Percentiles rank a stretch among this genome's conserved stretches.
phyloP scores from a whole-genome alignment of 37 sponge, comb jelly and placozoan species.

The Aplysina aerophoba region DNA sequence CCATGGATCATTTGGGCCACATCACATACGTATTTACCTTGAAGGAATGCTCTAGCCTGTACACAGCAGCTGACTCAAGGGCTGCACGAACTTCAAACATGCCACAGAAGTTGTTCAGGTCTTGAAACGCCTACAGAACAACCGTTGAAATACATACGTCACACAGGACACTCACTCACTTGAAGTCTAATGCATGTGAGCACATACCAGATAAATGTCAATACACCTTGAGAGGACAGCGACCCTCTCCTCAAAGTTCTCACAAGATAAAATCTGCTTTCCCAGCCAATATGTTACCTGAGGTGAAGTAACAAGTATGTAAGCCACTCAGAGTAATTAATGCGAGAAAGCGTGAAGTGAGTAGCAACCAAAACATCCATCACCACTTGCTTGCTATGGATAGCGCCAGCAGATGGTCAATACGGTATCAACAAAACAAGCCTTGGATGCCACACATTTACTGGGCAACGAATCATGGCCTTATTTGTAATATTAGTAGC shows the following conservation, averaged over 20 bases:
- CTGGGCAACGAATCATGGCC: too few relatives aligned
- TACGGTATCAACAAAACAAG: too few relatives aligned
- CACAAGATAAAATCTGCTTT: constrained; percentile 73
- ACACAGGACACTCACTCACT: neutral
- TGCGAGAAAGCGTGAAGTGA: too few relatives aligned
- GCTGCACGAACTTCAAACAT: constrained; percentile 89
- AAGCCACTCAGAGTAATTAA: too few relatives aligned
- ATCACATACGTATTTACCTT: constrained; percentile 42
- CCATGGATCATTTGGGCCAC: too few relatives aligned
- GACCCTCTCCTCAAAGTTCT: constrained; percentile 94
- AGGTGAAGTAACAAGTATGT: too few relatives aligned
- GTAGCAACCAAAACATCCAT: too few relatives aligned
- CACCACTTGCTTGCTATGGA: too few relatives aligned
- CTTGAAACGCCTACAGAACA: constrained; percentile 59
- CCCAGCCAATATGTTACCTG: constrained; percentile 83
- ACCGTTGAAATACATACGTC: neutral
- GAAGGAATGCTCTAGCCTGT: constrained; percentile 85
- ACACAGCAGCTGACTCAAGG: constrained; percentile 77
- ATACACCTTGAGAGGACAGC: constrained; percentile 75
- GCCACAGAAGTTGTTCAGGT: constrained; percentile 93
- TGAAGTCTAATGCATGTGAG: too few relatives aligned
- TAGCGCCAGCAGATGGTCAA: too few relatives aligned
- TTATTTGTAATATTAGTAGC: too few relatives aligned
- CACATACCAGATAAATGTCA: constrained; percentile 86
- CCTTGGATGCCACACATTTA: too few relatives aligned